phyloP scores from a whole-genome alignment of 2,113 vertebrate species.

The Brachypteracias leptosomus region DNA sequence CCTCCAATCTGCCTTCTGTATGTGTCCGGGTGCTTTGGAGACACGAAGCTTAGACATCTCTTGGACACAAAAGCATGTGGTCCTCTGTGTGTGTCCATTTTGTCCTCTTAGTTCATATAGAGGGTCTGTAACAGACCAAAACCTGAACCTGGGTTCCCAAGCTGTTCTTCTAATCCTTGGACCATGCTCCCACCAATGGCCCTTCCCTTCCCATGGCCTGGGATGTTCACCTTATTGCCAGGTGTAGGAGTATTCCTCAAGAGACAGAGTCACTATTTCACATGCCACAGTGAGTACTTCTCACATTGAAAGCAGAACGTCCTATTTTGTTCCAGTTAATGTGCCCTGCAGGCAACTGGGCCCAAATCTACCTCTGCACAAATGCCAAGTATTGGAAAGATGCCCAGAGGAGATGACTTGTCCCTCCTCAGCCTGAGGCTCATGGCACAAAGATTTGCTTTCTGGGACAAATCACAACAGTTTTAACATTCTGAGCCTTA shows the following conservation, averaged over 20 bases:
- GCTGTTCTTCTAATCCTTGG: not conserved
- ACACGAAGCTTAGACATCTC: not conserved
- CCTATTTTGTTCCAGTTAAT: not conserved
- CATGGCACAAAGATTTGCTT: not conserved
- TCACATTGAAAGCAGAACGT: not conserved
- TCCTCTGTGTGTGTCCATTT: rapidly evolving
- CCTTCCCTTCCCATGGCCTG: not conserved
- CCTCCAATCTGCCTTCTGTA: not conserved
- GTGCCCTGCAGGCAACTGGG: not conserved
- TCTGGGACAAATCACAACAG: not conserved
- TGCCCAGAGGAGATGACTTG: not conserved
- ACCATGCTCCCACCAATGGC: not conserved
- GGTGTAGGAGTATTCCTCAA: not conserved
- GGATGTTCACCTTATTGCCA: not conserved
- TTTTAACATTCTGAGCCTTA: not conserved
- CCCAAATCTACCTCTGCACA: not conserved
- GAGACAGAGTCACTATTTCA: not conserved
- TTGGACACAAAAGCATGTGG: not conserved
- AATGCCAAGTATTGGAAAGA: not conserved
- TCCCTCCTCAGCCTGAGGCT: not conserved
- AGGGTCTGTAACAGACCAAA: not conserved
- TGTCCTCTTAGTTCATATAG: not conserved
- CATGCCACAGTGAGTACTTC: not conserved
- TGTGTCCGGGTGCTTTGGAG: not conserved
- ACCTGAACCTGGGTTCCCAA: not conserved